These are phyloP conservation scores for Cheilosia vernalis DNA, from an alignment of 2,888 invertebrate species.

Conservation along the genomic window DNA sequence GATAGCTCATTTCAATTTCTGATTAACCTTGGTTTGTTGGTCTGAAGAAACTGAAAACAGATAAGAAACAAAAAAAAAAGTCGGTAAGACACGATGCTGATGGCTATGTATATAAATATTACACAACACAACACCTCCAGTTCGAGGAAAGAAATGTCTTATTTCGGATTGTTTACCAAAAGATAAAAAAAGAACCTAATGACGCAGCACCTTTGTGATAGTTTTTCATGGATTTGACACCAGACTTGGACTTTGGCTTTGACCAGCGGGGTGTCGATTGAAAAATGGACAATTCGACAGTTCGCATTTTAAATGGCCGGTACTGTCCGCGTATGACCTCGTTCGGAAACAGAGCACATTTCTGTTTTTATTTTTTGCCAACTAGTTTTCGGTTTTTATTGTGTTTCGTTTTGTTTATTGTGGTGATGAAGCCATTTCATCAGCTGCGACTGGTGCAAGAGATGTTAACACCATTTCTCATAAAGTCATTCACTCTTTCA, in stretches of 20 bases:
- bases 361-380: conserved; percentile 7
- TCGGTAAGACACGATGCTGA: conserved; percentile 18
- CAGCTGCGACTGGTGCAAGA: conserved; percentile 44
- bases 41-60: conserved; percentile 31
- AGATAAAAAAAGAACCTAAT: not conserved
- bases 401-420: not conserved
- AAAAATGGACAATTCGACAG: conserved; percentile 23
- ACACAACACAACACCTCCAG: conserved; percentile 24
- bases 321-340: conserved; percentile 38
- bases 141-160: conserved; percentile 33
- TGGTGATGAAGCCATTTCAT: conserved; percentile 35
- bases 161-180: conserved; percentile 27
- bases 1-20: conserved; percentile 53
- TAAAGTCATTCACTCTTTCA: conserved; percentile 19
- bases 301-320: not conserved
- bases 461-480: conserved; percentile 39
- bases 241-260: conserved; percentile 14
- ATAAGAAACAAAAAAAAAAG: conserved; percentile 26
- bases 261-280: not conserved
- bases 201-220: conserved; percentile 22
- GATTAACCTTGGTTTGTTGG: conserved; percentile 63
- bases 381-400: not conserved
- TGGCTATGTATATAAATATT: conserved; percentile 49
- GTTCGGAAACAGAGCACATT: conserved; percentile 49
- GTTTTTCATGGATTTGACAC: conserved; percentile 19